These are phyloP conservation scores for Megaceryle maxima DNA, from an alignment of 2,113 vertebrate species.

Conservation along the genomic window DNA sequence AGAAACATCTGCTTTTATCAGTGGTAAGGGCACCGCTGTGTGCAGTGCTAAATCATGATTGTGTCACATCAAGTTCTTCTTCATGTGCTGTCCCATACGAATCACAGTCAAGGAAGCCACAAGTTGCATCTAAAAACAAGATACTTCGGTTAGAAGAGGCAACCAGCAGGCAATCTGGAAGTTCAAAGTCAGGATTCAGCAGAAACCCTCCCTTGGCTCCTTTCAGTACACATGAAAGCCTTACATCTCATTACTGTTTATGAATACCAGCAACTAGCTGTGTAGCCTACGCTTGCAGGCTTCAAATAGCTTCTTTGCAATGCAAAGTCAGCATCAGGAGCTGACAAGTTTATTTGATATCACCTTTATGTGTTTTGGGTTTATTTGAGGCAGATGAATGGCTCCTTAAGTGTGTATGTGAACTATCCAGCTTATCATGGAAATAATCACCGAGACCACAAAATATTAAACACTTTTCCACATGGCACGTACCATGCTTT, in stretches of 20 bases:
- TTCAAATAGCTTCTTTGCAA: conserved; percentile 7
- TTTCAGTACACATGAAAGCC: not conserved
- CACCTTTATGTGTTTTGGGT: not conserved
- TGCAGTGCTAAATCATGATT: not conserved
- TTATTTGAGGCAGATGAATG: not conserved
- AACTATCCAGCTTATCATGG: not conserved
- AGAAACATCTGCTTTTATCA: not conserved
- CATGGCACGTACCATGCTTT: not conserved
- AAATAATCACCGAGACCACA: not conserved
- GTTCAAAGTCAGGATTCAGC: conserved; percentile 25
- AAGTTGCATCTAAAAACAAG: not conserved
- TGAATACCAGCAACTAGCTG: not conserved
- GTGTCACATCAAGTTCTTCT: not conserved
- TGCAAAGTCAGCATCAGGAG: not conserved
- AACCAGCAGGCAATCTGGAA: not conserved
- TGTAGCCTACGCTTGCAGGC: not conserved
- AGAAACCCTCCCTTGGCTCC: not conserved
- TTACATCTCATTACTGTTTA: not conserved
- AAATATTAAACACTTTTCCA: not conserved
- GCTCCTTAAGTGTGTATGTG: not conserved
- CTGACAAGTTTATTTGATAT: not conserved
- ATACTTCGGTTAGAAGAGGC: not conserved
- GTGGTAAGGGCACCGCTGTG: not conserved
- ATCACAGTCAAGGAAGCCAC: not conserved
- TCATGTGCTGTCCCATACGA: not conserved